These are phyloP conservation scores for Gavia stellata DNA, from an alignment of 2,113 vertebrate genomes.

Conservation along the genomic window DNA sequence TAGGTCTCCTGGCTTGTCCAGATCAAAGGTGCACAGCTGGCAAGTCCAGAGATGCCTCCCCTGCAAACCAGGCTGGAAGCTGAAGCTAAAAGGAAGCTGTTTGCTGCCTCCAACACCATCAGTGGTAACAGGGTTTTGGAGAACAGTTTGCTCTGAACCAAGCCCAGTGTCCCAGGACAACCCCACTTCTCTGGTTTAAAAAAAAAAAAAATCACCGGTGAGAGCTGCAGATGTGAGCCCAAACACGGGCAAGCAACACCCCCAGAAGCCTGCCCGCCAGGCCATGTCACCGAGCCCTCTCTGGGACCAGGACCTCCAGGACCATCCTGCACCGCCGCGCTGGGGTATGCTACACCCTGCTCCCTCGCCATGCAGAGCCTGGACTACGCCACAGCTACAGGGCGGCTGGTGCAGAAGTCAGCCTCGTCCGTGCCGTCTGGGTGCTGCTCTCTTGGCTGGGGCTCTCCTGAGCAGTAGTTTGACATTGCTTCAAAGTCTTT, in stretches of 20 bases:
- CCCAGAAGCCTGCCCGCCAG: neutral
- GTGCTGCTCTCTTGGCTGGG: neutral
- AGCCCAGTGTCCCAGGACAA: neutral
- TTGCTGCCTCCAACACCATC: neutral
- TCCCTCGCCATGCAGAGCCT: rapidly evolving
- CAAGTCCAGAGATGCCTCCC: neutral
- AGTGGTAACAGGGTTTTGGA: neutral
- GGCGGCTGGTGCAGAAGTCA: neutral
- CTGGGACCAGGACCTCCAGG: neutral
- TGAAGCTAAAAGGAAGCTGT: neutral
- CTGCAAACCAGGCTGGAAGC: neutral
- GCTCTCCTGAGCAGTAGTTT: neutral
- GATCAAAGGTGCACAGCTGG: neutral
- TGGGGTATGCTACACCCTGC: rapidly evolving
- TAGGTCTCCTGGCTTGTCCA: neutral
- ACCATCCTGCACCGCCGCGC: rapidly evolving
- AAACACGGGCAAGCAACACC: rapidly evolving
- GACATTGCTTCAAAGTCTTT: neutral
- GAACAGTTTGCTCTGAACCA: neutral
- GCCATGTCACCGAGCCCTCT: neutral
- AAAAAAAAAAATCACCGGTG: neutral
- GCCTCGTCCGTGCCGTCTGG: rapidly evolving
- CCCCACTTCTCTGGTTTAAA: neutral
- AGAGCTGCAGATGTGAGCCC: neutral
- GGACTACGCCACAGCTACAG: neutral